Conservation (phyloP, 2,797 vertebrate genomes). For the Acanthornis magna region DNA sequence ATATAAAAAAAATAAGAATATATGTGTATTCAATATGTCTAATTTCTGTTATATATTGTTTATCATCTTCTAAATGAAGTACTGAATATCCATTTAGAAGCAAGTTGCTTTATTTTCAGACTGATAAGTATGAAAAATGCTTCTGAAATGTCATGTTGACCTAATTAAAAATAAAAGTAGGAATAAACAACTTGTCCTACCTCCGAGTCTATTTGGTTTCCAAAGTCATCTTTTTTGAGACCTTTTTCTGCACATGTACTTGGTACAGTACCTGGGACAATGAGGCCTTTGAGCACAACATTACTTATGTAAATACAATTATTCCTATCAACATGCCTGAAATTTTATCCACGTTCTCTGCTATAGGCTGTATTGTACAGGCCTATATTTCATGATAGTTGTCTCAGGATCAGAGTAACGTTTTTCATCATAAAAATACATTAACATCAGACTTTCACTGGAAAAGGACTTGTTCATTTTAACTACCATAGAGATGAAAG, state of each 20-base stretch:
- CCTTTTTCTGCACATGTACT: neutral
- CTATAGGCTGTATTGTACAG: neutral
- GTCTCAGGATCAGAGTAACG: constrained; percentile 15
- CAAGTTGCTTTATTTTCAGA: neutral
- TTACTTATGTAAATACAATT: neutral
- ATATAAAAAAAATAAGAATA: neutral
- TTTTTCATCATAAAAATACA: constrained; percentile 51
- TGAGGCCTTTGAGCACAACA: neutral
- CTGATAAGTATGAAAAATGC: neutral
- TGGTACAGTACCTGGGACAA: neutral
- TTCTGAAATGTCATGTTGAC: neutral
- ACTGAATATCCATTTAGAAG: neutral
- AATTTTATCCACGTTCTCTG: neutral
- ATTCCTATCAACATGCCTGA: neutral
- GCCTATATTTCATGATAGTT: constrained; percentile 15
- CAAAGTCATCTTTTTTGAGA: neutral
- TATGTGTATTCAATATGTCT: neutral
- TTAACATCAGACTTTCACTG: neutral
- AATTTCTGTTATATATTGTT: neutral
- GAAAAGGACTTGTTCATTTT: constrained; percentile 15
- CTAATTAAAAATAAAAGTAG: neutral
- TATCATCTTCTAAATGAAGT: neutral
- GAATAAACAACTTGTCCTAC: neutral
- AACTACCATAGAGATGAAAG: constrained; percentile 4
- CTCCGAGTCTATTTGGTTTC: neutral